Conservation (phyloP, 2,797 vertebrate genomes). For the Tadarida brasiliensis region DNA sequence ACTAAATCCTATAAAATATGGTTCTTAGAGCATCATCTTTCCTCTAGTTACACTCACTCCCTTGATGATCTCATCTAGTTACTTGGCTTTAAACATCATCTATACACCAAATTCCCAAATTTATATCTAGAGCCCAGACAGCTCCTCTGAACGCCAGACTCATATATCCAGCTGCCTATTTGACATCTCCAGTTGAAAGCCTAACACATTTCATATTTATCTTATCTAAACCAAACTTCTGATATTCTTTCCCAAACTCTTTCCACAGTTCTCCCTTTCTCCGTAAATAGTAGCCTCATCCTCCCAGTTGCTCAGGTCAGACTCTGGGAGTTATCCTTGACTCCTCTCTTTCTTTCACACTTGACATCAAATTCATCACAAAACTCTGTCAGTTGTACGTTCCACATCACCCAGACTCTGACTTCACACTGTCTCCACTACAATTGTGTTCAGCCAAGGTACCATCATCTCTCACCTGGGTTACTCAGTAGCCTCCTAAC, state of each 20-base stretch:
- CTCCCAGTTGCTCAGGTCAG: constrained; percentile 45
- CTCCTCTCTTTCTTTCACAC: constrained; percentile 25
- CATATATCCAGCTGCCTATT: constrained; percentile 64
- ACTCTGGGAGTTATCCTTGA: constrained; percentile 37
- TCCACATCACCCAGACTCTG: neutral
- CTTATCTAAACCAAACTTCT: constrained; percentile 61
- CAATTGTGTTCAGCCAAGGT: neutral
- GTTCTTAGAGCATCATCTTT: neutral
- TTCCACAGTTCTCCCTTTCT: constrained; percentile 51
- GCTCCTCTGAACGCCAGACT: constrained; percentile 61
- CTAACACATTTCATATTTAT: constrained; percentile 52
- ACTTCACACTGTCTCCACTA: neutral
- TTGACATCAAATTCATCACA: constrained; percentile 2
- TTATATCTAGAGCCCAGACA: constrained; percentile 65
- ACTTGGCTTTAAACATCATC: constrained; percentile 62
- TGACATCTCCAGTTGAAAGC: constrained; percentile 60
- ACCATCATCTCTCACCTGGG: neutral
- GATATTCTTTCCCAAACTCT: constrained; percentile 52
- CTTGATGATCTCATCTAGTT: constrained; percentile 72
- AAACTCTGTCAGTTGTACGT: neutral
- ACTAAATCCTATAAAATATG: constrained; percentile 1
- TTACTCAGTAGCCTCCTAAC: neutral
- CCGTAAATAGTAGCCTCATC: constrained; percentile 13
- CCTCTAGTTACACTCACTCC: constrained; percentile 29
- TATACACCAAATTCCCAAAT: constrained; percentile 49